These are phyloP conservation scores for Drosophila neotestacea DNA, from an alignment of 2,888 invertebrate genomes.

Conservation along the genomic window DNA sequence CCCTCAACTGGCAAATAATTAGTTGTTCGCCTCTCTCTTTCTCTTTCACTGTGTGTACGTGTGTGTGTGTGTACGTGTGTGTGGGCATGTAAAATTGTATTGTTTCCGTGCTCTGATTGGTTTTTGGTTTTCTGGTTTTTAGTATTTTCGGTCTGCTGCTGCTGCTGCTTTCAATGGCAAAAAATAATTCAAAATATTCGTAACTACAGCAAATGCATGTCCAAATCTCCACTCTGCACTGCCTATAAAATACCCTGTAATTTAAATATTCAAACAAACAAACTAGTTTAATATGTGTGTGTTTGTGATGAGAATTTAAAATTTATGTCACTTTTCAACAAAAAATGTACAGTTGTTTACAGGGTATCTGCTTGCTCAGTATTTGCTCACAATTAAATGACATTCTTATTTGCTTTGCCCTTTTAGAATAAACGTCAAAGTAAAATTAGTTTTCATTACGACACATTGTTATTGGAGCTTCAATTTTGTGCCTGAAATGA, in stretches of 20 bases:
- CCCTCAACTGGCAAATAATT: conserved; percentile 33
- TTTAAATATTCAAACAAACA: too few relatives aligned
- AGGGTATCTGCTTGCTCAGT: background rate
- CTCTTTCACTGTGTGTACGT: too few relatives aligned
- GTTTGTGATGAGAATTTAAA: too few relatives aligned
- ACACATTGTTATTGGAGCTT: background rate
- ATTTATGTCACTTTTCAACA: too few relatives aligned
- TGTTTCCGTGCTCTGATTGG: conserved; percentile 21
- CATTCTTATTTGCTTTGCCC: background rate
- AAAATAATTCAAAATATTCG: conserved; percentile 20
- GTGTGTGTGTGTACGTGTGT: background rate
- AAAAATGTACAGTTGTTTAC: background rate
- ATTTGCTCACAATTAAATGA: background rate
- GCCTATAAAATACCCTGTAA: background rate
- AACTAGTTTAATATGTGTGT: too few relatives aligned
- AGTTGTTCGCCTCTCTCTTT: conserved; percentile 17
- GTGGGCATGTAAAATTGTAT: conserved; percentile 8
- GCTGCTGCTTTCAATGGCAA: conserved; percentile 20
- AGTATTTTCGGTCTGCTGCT: conserved; percentile 13
- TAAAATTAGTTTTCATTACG: conserved; percentile 15
- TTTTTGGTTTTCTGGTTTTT: conserved; percentile 23
- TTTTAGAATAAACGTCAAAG: conserved; percentile 11
- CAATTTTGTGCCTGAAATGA: background rate
- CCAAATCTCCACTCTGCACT: background rate
- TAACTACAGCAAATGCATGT: background rate